Evolutionary conservation across 2,888 invertebrate genomes (phyloP).

Genomic region (Lasioglossum oenotherae): DNA sequence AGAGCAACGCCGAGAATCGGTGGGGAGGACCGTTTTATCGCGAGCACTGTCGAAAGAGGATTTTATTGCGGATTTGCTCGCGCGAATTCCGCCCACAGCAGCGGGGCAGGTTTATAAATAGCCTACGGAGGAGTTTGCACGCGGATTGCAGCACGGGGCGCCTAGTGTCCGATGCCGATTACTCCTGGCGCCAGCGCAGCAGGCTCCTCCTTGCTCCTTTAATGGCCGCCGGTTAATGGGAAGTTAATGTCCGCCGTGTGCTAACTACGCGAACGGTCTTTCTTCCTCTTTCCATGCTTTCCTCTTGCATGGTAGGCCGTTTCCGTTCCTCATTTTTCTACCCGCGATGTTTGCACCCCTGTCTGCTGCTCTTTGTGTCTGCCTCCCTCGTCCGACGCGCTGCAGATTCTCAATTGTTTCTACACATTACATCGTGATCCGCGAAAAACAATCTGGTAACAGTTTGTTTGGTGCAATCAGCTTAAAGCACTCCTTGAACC

Average conservation of each 20-base stretch:
- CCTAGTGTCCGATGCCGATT: conserved; percentile 67
- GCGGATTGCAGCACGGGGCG: conserved; percentile 58
- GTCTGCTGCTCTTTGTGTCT: conserved; percentile 1
- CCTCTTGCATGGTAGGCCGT: conserved; percentile 16
- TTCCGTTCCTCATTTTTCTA: conserved; percentile 28
- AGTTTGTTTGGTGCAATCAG: too few species aligned
- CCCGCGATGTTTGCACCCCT: conserved; percentile 13
- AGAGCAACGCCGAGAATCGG: neutral
- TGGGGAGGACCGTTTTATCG: conserved; percentile 33
- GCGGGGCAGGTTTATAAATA: conserved; percentile 71
- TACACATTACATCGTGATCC: neutral
- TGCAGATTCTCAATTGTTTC: neutral
- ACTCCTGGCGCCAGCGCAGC: conserved; percentile 71
- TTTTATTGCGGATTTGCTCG: conserved; percentile 56
- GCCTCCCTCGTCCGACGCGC: neutral
- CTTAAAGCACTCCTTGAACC: too few species aligned
- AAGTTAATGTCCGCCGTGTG: conserved; percentile 76
- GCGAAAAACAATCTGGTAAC: neutral
- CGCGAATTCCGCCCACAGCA: conserved; percentile 41
- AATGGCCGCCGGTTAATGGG: conserved; percentile 77
- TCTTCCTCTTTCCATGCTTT: conserved; percentile 67
- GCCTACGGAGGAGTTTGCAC: conserved; percentile 55
- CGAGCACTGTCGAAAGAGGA: conserved; percentile 42
- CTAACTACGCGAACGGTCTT: conserved; percentile 68
- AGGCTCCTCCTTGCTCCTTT: conserved; percentile 59